Evolutionary conservation across 1,140 invertebrate genomes (phyloP), one percentile per base, ranked within the genome.

Genomic region (Drosophila azteca): DNA sequence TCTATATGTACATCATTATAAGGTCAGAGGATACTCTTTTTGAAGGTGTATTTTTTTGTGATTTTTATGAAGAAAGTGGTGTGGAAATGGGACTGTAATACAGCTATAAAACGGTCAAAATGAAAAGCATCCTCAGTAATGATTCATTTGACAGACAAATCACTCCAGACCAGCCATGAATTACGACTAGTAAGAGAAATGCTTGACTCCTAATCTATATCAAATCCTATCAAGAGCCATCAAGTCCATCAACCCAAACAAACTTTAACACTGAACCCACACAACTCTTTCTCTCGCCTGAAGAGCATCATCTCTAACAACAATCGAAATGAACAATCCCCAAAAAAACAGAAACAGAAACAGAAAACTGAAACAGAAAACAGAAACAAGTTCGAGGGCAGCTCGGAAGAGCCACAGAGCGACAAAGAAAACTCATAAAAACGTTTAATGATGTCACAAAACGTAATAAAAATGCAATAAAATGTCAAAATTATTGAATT

Each of bases 401-500:
- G 65, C 68, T 79, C 17, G 1, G 17, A 20, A 20, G 17, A 20
- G 17, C 17, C 17, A 20, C 84, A 79, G 61, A 87, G 81, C 85
- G 75, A 82, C 81, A 90, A 90, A 88, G 88, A 83, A 90, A 80
- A 88, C 79, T 71, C 79, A 90, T 84, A 90, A 90, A 90, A 88
- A 84, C 88, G 73, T 90, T 90, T 90, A 90, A 90, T 90, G 88
- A 90, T 90, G 88, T 90, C 88, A 90, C 88, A 90, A 87, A 70
- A 77, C 75, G 88, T 79, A 88, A 90, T 90, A 90, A 90, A 90
- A 90, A 90, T 84, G 83, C 88, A 90, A 90, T 90, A 90, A 90
- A 90, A 90, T 90, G 88, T 90, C 88, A 88, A 90, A 90, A 90
- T 90, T 90, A 90, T 90, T 90, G 88, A 90, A 90, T 90, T 90